phyloP scores from a whole-genome alignment of 2,888 invertebrate species.

The Timema cristinae region DNA sequence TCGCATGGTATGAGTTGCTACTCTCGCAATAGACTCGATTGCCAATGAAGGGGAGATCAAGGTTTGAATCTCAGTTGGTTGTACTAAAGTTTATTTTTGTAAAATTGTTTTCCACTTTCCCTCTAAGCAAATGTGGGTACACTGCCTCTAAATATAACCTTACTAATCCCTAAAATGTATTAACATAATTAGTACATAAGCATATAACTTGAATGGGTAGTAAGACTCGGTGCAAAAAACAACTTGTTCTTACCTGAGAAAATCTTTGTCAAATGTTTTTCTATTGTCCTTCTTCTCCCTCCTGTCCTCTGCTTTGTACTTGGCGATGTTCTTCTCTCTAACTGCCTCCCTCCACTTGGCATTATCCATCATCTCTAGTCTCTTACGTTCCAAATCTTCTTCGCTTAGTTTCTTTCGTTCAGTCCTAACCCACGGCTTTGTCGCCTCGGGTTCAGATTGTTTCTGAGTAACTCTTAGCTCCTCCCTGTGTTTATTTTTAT shows the following conservation, averaged over 20 bases:
- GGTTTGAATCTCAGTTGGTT: too few species aligned
- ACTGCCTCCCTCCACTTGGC: constrained; percentile 52
- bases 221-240: background rate
- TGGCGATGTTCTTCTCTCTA: constrained; percentile 59
- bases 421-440: constrained; percentile 18
- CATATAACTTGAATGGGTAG: too few species aligned
- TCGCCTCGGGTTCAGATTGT: background rate
- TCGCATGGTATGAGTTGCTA: too few species aligned
- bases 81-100: too few species aligned
- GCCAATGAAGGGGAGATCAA: too few species aligned
- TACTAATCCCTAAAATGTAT: too few species aligned
- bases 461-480: background rate
- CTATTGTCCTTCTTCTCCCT: constrained; percentile 47
- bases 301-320: constrained; percentile 57
- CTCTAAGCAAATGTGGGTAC: too few species aligned
- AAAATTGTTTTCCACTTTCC: too few species aligned
- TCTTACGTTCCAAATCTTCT: constrained; percentile 64
- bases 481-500: too few species aligned
- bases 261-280: constrained; percentile 42
- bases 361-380: constrained; percentile 79
- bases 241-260: constrained; percentile 22
- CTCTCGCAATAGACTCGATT: too few species aligned
- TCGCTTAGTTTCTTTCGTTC: constrained; percentile 48
- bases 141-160: too few species aligned
- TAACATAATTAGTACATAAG: too few species aligned